Conservation (phyloP, 2,888 invertebrate genomes). For the Bibio marci region DNA sequence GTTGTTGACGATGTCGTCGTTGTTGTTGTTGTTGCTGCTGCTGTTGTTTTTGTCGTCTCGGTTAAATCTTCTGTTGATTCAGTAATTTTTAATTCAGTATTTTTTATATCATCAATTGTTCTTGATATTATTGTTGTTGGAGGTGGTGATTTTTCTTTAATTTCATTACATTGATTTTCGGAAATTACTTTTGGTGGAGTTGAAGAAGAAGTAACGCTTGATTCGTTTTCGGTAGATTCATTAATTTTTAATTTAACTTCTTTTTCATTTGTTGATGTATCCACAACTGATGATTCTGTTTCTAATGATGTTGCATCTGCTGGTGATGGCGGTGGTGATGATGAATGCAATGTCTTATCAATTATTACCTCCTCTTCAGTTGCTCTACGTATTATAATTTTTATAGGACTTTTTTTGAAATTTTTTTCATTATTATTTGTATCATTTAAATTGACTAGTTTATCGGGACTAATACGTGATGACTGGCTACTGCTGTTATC, state of each 20-base stretch:
- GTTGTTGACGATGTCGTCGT: constrained; percentile 1
- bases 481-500: neutral
- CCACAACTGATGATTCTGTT: too few species aligned
- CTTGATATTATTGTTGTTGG: neutral
- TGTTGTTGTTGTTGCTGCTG: neutral
- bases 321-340: neutral
- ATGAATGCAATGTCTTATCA: neutral
- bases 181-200: too few species aligned
- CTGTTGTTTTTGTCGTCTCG: too few species aligned
- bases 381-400: constrained; percentile 3
- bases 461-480: neutral
- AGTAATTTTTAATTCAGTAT: constrained; percentile 10
- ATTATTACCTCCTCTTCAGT: neutral
- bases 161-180: neutral
- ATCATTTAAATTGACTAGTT: constrained; percentile 1
- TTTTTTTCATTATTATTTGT: neutral
- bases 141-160: neutral
- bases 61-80: constrained; percentile 12
- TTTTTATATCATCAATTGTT: neutral
- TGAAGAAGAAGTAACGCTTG: too few species aligned
- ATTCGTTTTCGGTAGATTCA: too few species aligned
- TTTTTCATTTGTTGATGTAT: neutral
- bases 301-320: neutral
- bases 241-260: too few species aligned
- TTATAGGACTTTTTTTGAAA: neutral